Evolutionary conservation across 2,888 invertebrate genomes (phyloP), one percentile per base, ranked within the genome.

Genomic region (Drosophila rubida): DNA sequence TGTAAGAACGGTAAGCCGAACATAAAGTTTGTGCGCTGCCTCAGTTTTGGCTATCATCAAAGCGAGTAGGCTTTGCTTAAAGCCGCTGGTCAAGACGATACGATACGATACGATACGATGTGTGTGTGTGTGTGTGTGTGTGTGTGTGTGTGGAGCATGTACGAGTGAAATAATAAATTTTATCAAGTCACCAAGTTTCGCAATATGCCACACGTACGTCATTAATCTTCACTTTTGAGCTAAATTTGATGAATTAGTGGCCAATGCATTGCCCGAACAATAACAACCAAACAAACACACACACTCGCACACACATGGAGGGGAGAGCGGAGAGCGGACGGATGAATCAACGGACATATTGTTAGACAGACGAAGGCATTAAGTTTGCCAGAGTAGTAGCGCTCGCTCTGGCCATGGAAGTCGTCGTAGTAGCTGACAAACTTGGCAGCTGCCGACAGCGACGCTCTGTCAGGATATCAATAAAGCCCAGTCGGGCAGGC

Each of bases 191-290:
- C 85, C 83, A 85, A 82, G 83, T 85, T 83, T 83, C 78, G 80
- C 75, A 83, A 83, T 83, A 85, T 85, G 80, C 82, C 85, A 85
- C 83, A 83, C 85, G 82, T 82, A 81, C 81, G 82, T 82, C 85
- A 83, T 85, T 83, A 83, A 83, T 83, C 83, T 83, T 82, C 78
- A 83, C 82, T 82, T 83, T 83, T 82, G 78, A 85, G 82, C 85
- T 82, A 82, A 85, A 82, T 83, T 85, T 83, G 85, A 83, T 83
- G 83, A 85, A 83, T 85, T 83, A 83, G 85, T 83, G 84, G 78
- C 67, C 82, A 77, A 81, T 80, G 75, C 65, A 74, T 69, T 74
- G 82, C 79, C 76, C 76, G 39, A 63, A 74, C 80, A 69, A 77
- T 58, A 75, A 77, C 75, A 68, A 61, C 62, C 65, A 58, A 49